Conservation (phyloP, 1,140 invertebrate genomes). For the Dryas iulia region DNA sequence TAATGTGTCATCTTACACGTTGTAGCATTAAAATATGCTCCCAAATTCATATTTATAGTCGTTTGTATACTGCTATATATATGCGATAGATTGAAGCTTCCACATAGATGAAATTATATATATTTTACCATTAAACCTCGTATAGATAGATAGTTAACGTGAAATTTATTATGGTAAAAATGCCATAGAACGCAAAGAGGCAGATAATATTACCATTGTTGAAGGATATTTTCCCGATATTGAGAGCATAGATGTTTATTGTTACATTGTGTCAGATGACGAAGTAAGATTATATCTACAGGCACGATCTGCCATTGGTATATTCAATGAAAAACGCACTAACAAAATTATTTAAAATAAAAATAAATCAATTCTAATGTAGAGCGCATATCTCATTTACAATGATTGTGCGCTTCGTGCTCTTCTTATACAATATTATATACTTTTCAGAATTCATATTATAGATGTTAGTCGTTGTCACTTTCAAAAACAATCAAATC, state of each 20-base stretch:
- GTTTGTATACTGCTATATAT: neutral
- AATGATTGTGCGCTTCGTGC: neutral
- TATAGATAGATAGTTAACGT: neutral
- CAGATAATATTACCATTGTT: neutral
- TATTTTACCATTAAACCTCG: neutral
- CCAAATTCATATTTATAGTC: neutral
- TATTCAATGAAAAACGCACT: neutral
- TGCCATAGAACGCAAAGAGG: neutral
- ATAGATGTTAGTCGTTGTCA: neutral
- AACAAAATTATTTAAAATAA: neutral
- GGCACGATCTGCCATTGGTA: neutral
- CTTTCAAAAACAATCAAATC: neutral
- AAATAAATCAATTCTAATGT: neutral
- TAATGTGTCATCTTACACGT: neutral
- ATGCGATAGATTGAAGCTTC: neutral
- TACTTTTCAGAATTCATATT: neutral
- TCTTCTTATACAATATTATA: neutral
- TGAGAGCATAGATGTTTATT: neutral
- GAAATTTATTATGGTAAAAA: neutral
- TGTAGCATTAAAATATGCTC: neutral
- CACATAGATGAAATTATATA: neutral
- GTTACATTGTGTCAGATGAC: neutral
- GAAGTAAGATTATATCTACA: neutral
- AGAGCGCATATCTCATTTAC: neutral
- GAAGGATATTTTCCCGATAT: neutral